Evolutionary conservation across 2,113 vertebrate genomes (phyloP), one percentile per base, ranked within the genome.

Genomic region (Cyprinus carpio): DNA sequence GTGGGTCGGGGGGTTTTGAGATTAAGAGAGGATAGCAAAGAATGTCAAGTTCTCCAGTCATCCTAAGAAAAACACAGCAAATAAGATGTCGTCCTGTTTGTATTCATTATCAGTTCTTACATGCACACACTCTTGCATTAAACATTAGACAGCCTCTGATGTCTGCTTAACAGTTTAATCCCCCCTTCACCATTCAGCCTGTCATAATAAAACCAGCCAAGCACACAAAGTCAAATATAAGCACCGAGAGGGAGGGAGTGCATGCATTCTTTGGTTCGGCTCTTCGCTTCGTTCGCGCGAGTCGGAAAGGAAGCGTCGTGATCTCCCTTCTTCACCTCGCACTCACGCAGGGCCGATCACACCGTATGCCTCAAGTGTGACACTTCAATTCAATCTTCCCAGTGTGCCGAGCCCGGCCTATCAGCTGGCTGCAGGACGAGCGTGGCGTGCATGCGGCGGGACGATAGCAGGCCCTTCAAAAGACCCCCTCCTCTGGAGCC

Each of bases 131-230:
- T 99, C 97, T 97, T 99, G 98, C 98, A 99, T 99, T 99, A 99
- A 99, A 99, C 98, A 99, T 99, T 98, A 99, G 98, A 97, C 97
- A 98, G 97, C 97, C 97, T 99, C 97, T 98, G 97, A 98, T 98
- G 98, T 98, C 97, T 99, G 97, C 97, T 98, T 99, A 99, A 99
- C 97, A 98, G 98, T 99, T 99, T 99, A 99, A 99, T 99, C 98
- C 98, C 97, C 97, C 97, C 97, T 97, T 97, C 98, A 97, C 97
- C 97, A 98, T 99, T 99, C 97, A 98, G 98, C 95, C 97, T 99
- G 98, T 99, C 98, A 99, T 99, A 99, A 99, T 99, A 98, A 99
- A 99, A 97, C 97, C 97, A 99, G 96, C 96, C 97, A 97, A 97
- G 98, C 97, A 97, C 96, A 96, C 97, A 97, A 98, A 98, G 97